A percentile compares a stretch with the other conserved stretches of the same genome.
phyloP scores from a whole-genome alignment of 2,888 invertebrate species.

The Ectemnius cavifrons region DNA sequence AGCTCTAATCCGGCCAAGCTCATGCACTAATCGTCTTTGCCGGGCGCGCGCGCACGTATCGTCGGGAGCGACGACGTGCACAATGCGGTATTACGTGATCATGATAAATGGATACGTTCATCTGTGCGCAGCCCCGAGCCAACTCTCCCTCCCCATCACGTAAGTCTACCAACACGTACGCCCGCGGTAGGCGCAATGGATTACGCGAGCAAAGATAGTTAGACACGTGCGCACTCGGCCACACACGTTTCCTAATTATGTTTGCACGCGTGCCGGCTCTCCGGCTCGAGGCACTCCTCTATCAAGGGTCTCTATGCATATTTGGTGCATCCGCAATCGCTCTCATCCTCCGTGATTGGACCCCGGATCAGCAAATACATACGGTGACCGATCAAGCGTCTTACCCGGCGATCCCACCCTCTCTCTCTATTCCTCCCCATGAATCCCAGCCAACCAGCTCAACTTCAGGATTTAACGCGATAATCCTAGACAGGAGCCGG shows the following conservation, averaged over 20 bases:
- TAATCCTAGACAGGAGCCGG: neutral
- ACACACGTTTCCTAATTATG: slow-evolving; percentile 49
- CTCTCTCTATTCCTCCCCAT: slow-evolving; percentile 13
- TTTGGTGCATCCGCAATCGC: slow-evolving; percentile 24
- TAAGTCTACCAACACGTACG: neutral
- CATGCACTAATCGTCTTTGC: slow-evolving; percentile 52
- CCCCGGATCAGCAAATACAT: slow-evolving; percentile 37
- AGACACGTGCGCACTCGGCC: slow-evolving; percentile 27
- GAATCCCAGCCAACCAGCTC: slow-evolving; percentile 1
- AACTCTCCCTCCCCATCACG: neutral
- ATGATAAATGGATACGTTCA: slow-evolving; percentile 44
- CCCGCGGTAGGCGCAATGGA: slow-evolving; percentile 24
- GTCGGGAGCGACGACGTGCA: slow-evolving; percentile 19
- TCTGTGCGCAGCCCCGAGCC: slow-evolving; percentile 14
- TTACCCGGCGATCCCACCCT: slow-evolving; percentile 11
- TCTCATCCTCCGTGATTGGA: slow-evolving; percentile 36
- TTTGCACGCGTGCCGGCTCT: slow-evolving; percentile 32
- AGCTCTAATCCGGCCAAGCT: slow-evolving; percentile 44
- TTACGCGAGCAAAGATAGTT: slow-evolving; percentile 46
- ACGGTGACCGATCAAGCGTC: slow-evolving; percentile 17
- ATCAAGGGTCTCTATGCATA: slow-evolving; percentile 11
- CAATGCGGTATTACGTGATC: slow-evolving; percentile 14
- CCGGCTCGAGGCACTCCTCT: slow-evolving; percentile 8
- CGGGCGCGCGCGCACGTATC: slow-evolving; percentile 37
- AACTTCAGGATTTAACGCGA: neutral